Evolutionary conservation across 2,113 vertebrate species (phyloP), one percentile per base, ranked within the genome.

Genomic region (Myanophis thanlyinensis): DNA sequence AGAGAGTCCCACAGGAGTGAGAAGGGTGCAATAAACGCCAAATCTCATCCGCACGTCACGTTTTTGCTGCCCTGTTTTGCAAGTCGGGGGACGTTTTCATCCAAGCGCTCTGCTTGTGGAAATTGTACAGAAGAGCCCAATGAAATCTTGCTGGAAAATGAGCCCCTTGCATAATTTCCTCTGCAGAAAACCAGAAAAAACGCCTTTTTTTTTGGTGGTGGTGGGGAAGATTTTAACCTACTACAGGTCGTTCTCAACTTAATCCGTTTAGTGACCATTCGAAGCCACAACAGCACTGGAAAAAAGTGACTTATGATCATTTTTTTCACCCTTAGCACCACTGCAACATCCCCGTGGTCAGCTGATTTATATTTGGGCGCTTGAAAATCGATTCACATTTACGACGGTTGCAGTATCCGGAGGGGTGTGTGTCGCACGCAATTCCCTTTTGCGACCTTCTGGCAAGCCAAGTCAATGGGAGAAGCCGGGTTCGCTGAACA

Each of bases 391-490:
- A 49, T 9, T 59, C 56, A 30, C 25, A 59, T 11, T 59, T 30
- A 30, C 12, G 56, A 59, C 25, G 27, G 56, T 30, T 3, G 27
- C 56, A 59, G 3, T 12, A 27, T 12, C 9, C 56, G 25, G n/a
- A n/a, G 1, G 56, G 10, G 56, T 59, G n/a, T n/a, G n/a, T n/a
- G n/a, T n/a, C n/a, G n/a, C 2, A 59, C 0, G 0, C 5, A 27
- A 30, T 62, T 30, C 59, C 3, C 59, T 62, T 62, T 62, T 62
- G 27, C 27, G 27, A 30, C 3, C 53, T 9, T 54, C 22, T 54
- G 53, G 2, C 6, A 54, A 54, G 53, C 54, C 22, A 62, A 25
- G 53, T 25, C 53, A 54, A 54, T 1, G 52, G 20, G 20, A 1
- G 52, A 20, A 9, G 51, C 51, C 3, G 51, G 54, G 23, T 54